Evolutionary conservation across 2,797 vertebrate genomes (phyloP).

Genomic region (Enteromius unitaeniatus): DNA sequence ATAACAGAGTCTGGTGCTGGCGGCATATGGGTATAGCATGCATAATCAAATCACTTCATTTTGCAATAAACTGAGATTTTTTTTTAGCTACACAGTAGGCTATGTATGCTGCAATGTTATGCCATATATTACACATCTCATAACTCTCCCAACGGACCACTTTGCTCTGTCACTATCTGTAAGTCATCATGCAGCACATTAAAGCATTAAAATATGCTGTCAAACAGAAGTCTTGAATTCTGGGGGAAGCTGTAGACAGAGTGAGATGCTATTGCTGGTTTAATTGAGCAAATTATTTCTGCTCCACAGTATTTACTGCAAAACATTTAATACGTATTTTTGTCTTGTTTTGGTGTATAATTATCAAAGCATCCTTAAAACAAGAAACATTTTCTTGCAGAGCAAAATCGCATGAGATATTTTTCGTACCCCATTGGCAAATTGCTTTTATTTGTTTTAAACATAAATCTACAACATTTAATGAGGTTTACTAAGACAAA

Average conservation of each 20-base stretch:
- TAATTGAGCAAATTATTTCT: constrained; percentile 14
- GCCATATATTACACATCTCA: constrained; percentile 17
- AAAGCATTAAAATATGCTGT: constrained; percentile 34
- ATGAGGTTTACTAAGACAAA: constrained; percentile 12
- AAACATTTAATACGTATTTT: not conserved
- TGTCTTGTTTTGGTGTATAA: not conserved
- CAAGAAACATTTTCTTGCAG: not conserved
- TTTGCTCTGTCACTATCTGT: constrained; percentile 28
- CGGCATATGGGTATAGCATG: not conserved
- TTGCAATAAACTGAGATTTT: not conserved
- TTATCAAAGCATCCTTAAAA: not conserved
- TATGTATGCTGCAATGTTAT: constrained; percentile 1
- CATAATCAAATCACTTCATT: not conserved
- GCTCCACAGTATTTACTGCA: not conserved
- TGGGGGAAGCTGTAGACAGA: not conserved
- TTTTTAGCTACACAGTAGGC: not conserved
- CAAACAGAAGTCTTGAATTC: constrained; percentile 12
- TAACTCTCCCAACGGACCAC: not conserved
- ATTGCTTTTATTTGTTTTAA: not conserved
- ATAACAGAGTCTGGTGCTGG: not conserved
- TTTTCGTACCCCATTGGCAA: not conserved
- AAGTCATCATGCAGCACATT: constrained; percentile 28
- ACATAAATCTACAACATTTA: not conserved
- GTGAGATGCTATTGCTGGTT: not conserved
- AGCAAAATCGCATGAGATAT: not conserved